Base-by-base conservation (phyloP, 2,113 vertebrate species). In the Pelmatolapia mariae region DNA sequence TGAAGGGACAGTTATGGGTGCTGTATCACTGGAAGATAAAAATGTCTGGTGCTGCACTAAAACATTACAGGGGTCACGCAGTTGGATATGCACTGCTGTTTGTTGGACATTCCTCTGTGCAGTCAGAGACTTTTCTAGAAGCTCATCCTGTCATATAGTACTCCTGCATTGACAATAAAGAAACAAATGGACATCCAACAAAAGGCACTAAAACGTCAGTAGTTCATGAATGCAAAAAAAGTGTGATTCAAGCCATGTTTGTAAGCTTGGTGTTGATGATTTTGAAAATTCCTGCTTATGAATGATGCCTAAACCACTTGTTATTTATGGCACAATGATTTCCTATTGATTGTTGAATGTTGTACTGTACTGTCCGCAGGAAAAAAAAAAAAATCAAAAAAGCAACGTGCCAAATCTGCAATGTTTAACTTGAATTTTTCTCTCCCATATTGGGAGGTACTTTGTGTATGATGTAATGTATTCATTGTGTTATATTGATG, bases 401-500 rank as follows among this genome's bases (percentile, higher is more conserved):
- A 66, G 18, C 18, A 36, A 91, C 86, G 81, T 90, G 89, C 91
- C 71, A 38, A 91, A 93, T 94, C 85, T 89, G 92, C 81, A 68
- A 87, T 86, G 88, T 93, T 91, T 88, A 87, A 92, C 90, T 94
- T 93, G 93, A 95, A 94, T 86, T 24, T 89, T 88, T 81, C 83
- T 96, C 95, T 96, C 94, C 94, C 95, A 96, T 93, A 94, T 95
- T 96, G 95, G 95, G 95, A 95, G 94, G 89, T 87, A 57, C 81
- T 89, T 66, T 90, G 86, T 92, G 63, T 91, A 19, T 93, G 50
- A 71, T 91, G 92, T 85, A 88, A 59, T 89, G 92, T 87, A 73
- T 88, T 90, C 87, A 88, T 80, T 87, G 76, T 89, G 82, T 90
- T 90, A 66, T 90, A 54, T 73, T 89, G 85, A 66, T 93, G 92